Evolutionary conservation across 2,113 vertebrate genomes (phyloP).

Genomic region (Pogonocichla stellata): DNA sequence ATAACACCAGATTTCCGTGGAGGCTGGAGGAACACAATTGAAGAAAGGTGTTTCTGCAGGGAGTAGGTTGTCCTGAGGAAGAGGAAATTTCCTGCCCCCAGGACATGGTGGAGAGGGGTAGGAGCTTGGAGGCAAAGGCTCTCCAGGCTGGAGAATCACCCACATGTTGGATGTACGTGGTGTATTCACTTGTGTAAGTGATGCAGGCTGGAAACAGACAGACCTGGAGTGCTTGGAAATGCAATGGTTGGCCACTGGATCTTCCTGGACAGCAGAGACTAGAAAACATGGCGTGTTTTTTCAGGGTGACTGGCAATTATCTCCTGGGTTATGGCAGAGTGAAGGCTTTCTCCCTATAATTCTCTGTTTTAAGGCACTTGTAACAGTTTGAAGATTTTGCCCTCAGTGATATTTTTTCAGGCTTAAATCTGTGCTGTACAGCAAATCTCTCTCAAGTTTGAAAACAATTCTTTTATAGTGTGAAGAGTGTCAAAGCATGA

Average conservation of each 20-base stretch:
- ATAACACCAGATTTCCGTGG: neutral
- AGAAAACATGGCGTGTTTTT: neutral
- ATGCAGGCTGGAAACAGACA: neutral
- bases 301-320: neutral
- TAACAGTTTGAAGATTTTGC: constrained; percentile 16
- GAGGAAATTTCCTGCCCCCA: neutral
- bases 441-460: constrained; percentile 35
- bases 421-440: constrained; percentile 20
- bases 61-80: neutral
- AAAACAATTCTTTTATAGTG: neutral
- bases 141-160: neutral
- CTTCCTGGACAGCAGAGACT: neutral
- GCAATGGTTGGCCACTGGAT: neutral
- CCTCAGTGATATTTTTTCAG: constrained; percentile 1
- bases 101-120: neutral
- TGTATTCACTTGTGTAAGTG: neutral
- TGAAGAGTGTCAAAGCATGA: constrained; percentile 23
- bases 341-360: constrained; percentile 18
- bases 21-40: accelerated
- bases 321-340: neutral
- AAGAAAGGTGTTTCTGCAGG: neutral
- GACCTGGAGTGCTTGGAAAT: neutral
- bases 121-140: neutral
- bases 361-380: constrained; percentile 30
- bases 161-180: neutral